phyloP scores from a whole-genome alignment of 2,888 invertebrate species.

The Drosophila maculinotata region DNA sequence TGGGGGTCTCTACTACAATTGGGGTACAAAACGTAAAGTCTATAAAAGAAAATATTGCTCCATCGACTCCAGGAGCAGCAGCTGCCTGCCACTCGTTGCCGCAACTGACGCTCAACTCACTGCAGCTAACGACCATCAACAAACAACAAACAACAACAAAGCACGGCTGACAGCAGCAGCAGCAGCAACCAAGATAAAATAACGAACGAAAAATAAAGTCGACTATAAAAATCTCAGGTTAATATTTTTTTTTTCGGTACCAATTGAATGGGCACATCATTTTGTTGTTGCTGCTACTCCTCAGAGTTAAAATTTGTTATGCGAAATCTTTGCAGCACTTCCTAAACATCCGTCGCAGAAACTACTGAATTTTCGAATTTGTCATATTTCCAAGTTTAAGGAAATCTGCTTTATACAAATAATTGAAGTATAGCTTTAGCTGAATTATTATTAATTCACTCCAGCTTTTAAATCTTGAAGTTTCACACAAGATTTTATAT shows the following conservation, averaged over 20 bases:
- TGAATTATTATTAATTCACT: too few species aligned
- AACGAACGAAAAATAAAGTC: conserved; percentile 62
- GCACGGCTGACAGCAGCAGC: conserved; percentile 20
- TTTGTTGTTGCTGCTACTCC: conserved; percentile 5
- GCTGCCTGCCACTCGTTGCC: conserved; percentile 30
- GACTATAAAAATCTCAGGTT: conserved; percentile 78
- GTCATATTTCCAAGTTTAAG: background rate
- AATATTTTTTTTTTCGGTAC: conserved; percentile 54
- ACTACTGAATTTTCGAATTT: conserved; percentile 9
- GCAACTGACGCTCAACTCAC: conserved; percentile 37
- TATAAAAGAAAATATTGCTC: conserved; percentile 71
- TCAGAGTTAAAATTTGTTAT: conserved; percentile 27
- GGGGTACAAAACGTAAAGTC: conserved; percentile 62
- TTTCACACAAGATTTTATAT: too few species aligned
- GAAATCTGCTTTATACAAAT: background rate
- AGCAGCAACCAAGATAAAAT: conserved; percentile 43
- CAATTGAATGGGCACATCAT: conserved; percentile 32
- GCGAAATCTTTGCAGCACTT: conserved; percentile 23
- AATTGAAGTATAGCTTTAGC: too few species aligned
- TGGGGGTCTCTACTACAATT: conserved; percentile 27
- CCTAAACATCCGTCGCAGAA: background rate
- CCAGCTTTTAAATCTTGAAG: too few species aligned
- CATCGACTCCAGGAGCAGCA: conserved; percentile 36
- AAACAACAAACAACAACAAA: conserved; percentile 18
- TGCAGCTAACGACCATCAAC: conserved; percentile 37